Percentiles rank a stretch among this genome's conserved stretches.
These are phyloP conservation scores for Panonychus citri DNA, from an alignment of 1,140 invertebrate species.

Conservation along the genomic window DNA sequence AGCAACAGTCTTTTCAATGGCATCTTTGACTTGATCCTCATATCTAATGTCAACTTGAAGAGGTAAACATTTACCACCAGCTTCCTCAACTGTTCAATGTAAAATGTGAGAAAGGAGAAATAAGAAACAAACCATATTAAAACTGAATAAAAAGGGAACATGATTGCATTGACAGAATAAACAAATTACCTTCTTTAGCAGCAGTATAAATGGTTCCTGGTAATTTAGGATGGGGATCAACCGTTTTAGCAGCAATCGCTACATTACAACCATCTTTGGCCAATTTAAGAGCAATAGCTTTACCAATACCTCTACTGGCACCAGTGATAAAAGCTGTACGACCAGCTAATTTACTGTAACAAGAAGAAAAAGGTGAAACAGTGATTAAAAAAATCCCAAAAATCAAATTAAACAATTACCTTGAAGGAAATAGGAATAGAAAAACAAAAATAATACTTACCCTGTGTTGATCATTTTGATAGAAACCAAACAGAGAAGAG, in stretches of 20 bases:
- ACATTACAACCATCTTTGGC: conserved; percentile 86
- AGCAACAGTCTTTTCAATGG: conserved; percentile 62
- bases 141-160: background rate
- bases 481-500: no score
- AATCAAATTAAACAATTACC: no score
- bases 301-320: conserved; percentile 88
- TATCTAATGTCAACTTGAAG: conserved; percentile 82
- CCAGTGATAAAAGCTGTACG: conserved; percentile 85
- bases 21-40: conserved; percentile 51
- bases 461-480: no score
- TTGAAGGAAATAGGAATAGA: no score
- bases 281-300: conserved; percentile 78
- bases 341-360: conserved; percentile 36
- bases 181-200: conserved; percentile 48
- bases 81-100: conserved; percentile 49
- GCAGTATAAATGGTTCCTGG: conserved; percentile 95
- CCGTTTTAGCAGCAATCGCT: conserved; percentile 87
- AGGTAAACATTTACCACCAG: conserved; percentile 69
- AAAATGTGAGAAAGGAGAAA: background rate
- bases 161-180: background rate
- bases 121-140: background rate
- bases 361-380: background rate
- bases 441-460: no score
- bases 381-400: background rate
- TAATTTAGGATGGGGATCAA: conserved; percentile 77